Evolutionary conservation across 2,888 invertebrate genomes (phyloP), one percentile per base, ranked within the genome.

Genomic region (Bugula neritina): DNA sequence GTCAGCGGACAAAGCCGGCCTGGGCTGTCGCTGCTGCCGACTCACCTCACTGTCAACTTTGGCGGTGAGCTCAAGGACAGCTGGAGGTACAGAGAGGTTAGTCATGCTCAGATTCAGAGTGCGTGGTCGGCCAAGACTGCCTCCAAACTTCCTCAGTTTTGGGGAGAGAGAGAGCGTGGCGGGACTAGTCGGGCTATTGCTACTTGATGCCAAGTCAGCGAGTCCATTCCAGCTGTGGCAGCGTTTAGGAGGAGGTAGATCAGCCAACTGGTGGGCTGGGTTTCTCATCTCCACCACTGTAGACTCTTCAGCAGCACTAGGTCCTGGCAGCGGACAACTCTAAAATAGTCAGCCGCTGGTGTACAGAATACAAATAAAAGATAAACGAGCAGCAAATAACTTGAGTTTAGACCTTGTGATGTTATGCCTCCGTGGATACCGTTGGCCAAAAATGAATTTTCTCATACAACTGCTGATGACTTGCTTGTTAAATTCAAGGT

Each of bases 161-260:
- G 63, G 63, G 17, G 34, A 63, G 34, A 63, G 29, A 31, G 17
- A 13, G 27, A 13, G 21, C 31, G 5, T 3, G 21, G 10, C 63
- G 5, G 21, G 25, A 63, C 17, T 31, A 31, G 29, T 63, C 10
- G 63, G 63, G 31, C 63, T 63, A 31, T 10, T 21, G 17, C 25
- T 5, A 13, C 25, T 31, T n/a, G 34, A 63, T 17, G 63, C 63
- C 63, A 63, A 63, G 27, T 63, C 27, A 34, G 63, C 63, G 63
- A 63, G 63, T 3, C 63, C 63, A 31, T 63, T 63, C 63, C 63
- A 63, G 63, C 63, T 63, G 63, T 63, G 63, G n/a, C 63, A 63
- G 27, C 63, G 63, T 34, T 63, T 63, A 29, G 63, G 63, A 34
- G 63, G 63, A 25, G 31, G 2, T n/a, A 63, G 63, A 2, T 63